Evolutionary conservation across 2,797 vertebrate species (phyloP).

Genomic region (Silurus aristotelis): DNA sequence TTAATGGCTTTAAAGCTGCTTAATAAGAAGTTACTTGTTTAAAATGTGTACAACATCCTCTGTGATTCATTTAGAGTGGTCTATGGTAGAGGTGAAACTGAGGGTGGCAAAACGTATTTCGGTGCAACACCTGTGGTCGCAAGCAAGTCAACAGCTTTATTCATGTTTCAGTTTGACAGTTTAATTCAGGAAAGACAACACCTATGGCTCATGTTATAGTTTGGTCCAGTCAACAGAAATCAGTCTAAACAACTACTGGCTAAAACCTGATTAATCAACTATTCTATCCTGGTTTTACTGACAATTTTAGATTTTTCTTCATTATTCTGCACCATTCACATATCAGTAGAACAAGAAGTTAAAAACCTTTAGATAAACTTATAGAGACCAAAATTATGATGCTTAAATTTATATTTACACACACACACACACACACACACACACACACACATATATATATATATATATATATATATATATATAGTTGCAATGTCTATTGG

Average conservation of each 20-base stretch:
- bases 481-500: too few relatives aligned
- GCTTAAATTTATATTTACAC: too few relatives aligned
- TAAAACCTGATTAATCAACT: background rate
- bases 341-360: background rate
- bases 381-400: too few relatives aligned
- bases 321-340: background rate
- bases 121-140: constrained; percentile 2
- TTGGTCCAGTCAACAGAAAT: background rate
- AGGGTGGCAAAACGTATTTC: background rate
- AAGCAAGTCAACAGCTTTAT: background rate
- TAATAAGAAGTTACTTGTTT: background rate
- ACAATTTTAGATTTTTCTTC: background rate
- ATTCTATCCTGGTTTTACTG: background rate
- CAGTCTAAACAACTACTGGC: background rate
- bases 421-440: too few relatives aligned
- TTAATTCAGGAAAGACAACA: background rate
- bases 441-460: too few relatives aligned
- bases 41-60: background rate
- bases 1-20: background rate
- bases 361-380: too few relatives aligned
- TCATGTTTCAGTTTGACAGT: background rate
- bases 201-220: background rate
- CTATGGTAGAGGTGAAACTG: background rate
- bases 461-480: too few relatives aligned
- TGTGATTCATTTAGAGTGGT: background rate